These are phyloP conservation scores for Morone saxatilis DNA, from an alignment of 2,113 vertebrate genomes.

Conservation along the genomic window DNA sequence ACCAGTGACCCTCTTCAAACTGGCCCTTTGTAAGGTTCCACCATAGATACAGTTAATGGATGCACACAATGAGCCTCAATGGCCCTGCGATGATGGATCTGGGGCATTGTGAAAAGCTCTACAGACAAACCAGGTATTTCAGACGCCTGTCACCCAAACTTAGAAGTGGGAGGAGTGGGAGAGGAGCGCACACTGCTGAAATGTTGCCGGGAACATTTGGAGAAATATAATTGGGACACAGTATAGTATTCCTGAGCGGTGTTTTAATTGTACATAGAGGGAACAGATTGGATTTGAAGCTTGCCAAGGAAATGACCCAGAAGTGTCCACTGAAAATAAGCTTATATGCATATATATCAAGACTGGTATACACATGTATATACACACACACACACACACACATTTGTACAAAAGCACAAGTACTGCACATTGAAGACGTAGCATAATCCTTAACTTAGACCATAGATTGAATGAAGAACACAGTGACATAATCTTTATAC, in stretches of 20 bases:
- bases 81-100: slow-evolving; percentile 79
- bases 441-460: not conserved
- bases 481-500: not conserved
- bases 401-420: not conserved
- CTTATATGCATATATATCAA: slow-evolving; percentile 21
- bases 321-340: slow-evolving; percentile 52
- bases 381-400: not conserved
- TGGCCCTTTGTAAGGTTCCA: slow-evolving; percentile 74
- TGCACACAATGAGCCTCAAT: slow-evolving; percentile 74
- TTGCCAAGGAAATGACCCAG: slow-evolving; percentile 49
- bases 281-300: slow-evolving; percentile 59
- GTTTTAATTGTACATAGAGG: slow-evolving; percentile 74
- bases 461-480: not conserved
- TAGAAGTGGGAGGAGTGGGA: slow-evolving; percentile 52
- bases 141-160: slow-evolving; percentile 67
- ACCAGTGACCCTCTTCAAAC: slow-evolving; percentile 77
- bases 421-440: not conserved
- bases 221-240: slow-evolving; percentile 65
- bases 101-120: slow-evolving; percentile 74
- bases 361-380: not conserved
- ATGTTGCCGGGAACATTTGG: slow-evolving; percentile 62
- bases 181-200: slow-evolving; percentile 27
- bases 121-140: slow-evolving; percentile 70
- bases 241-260: slow-evolving; percentile 41
- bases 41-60: slow-evolving; percentile 79